Base-by-base conservation (phyloP, 2,797 vertebrate species). In the Sternotherus odoratus region DNA sequence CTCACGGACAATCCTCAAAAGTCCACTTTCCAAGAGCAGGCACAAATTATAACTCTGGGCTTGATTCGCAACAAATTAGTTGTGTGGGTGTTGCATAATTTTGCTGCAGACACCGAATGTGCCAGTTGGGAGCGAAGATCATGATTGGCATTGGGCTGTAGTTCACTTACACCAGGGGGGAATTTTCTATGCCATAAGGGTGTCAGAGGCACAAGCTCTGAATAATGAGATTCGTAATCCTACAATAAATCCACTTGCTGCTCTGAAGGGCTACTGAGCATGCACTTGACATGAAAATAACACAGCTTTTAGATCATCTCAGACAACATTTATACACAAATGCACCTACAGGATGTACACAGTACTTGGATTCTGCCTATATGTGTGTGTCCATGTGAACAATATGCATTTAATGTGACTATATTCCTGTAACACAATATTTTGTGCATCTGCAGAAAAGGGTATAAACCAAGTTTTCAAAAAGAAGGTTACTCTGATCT, bases 1-100 rank as follows among this genome's bases (percentile, higher is more conserved):
- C 92, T 93, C 81, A 92, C 94, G 80, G 51, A 97, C 91, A 94
- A 96, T 93, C 92, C 91, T 95, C 93, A 90, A 79, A 95, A 94
- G 95, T 87, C 96, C 92, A 96, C 90, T 97, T 95, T 60, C 87
- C 87, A 85, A 92, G 57, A 94, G 90, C 89, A 95, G 81, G 85
- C 91, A 93, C 79, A 87, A 91, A 96, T 95, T 96, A 87, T 74
- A 94, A 95, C 57, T 88, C 87, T 84, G 85, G 77, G 79, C 69
- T 95, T 94, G 87, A 69, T 86, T 96, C 85, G 87, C 82, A 96
- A 86, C 85, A 93, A 91, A 96, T 96, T 91, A 94, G 87, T 93
- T 95, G 93, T 89, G 63, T 0, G 9, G 21, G 12, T 57, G 79
- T 96, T 96, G 82, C 88, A 93, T 94, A 95, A 96, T 82, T 92